Evolutionary conservation across 2,888 invertebrate species (phyloP).

Genomic region (Myopa testacea): DNA sequence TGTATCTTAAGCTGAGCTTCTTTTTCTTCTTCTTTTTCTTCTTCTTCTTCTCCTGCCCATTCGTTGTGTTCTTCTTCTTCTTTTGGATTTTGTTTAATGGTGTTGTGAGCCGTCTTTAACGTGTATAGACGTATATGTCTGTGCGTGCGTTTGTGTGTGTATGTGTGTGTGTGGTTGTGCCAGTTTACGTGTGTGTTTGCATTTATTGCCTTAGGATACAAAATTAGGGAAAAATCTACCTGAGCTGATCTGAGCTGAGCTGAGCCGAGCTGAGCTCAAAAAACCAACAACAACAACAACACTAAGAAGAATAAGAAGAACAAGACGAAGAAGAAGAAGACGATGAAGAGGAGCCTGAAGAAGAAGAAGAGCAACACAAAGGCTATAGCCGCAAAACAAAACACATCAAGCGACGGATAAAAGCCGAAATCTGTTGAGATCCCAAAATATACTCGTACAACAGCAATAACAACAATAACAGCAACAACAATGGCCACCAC

Average conservation of each 20-base stretch:
- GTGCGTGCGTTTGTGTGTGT: background rate
- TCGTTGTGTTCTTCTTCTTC: background rate
- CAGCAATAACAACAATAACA: constrained; percentile 2
- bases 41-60: background rate
- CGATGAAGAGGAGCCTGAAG: background rate
- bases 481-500: constrained; percentile 5
- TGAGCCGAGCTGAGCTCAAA: constrained; percentile 22
- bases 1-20: background rate
- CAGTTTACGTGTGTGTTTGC: constrained; percentile 11
- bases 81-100: constrained; percentile 5
- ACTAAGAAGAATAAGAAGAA: background rate
- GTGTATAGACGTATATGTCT: background rate
- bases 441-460: background rate
- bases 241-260: constrained; percentile 1
- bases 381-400: background rate
- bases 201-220: constrained; percentile 26
- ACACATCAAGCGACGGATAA: background rate
- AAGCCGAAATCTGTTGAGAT: constrained; percentile 24
- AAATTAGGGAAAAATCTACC: constrained; percentile 26
- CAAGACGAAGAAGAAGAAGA: background rate
- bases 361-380: background rate
- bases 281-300: constrained; percentile 18
- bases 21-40: background rate
- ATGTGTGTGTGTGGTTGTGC: constrained; percentile 1
- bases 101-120: background rate